These are phyloP conservation scores for Drosophila persimilis DNA, from an alignment of 1,140 invertebrate species.

Conservation along the genomic window DNA sequence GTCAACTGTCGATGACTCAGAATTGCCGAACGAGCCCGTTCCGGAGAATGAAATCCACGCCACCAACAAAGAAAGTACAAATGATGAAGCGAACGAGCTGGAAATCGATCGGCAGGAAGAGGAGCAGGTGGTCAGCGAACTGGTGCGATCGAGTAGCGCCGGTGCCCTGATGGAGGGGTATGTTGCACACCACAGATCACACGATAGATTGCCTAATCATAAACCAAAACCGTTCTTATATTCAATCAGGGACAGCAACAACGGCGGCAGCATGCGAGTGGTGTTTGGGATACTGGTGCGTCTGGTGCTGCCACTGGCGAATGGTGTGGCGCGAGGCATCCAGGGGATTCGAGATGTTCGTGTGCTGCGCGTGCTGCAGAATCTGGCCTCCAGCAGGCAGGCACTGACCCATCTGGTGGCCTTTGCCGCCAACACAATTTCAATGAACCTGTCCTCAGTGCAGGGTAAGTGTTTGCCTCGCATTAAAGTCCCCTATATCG, in stretches of 20 bases:
- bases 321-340: conserved; percentile 73
- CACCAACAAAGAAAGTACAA: neutral
- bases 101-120: conserved; percentile 74
- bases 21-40: neutral
- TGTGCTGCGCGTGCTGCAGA: conserved; percentile 62
- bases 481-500: too few species aligned
- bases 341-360: conserved; percentile 76
- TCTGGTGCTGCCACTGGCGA: conserved; percentile 72
- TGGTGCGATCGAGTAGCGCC: conserved; percentile 60
- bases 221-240: neutral
- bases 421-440: conserved; percentile 84
- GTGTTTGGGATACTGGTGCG: conserved; percentile 76
- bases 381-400: conserved; percentile 77
- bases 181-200: conserved; percentile 16
- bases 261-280: conserved; percentile 74
- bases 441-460: conserved; percentile 83
- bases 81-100: conserved; percentile 47
- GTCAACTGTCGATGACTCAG: conserved; percentile 18
- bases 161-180: conserved; percentile 60
- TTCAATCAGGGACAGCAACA: conserved; percentile 40
- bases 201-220: neutral
- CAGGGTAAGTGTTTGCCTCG: conserved; percentile 73
- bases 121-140: conserved; percentile 68
- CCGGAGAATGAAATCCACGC: conserved; percentile 2
- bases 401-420: conserved; percentile 83